Base-by-base conservation (phyloP, 1,140 invertebrate species). In the Battus philenor region DNA sequence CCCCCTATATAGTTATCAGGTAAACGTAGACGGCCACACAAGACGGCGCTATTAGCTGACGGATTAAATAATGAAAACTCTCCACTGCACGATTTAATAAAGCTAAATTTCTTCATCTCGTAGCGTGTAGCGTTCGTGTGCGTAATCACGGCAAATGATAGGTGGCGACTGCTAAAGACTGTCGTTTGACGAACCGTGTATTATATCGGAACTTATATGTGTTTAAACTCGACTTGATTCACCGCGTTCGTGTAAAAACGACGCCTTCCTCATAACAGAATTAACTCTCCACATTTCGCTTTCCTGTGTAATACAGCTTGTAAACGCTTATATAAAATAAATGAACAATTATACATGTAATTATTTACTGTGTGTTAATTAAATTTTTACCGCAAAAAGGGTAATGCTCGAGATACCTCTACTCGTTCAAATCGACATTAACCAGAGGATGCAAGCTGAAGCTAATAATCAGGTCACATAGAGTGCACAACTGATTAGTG, bases 81-180 rank as follows among this genome's bases (percentile, higher is more conserved):
- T 22, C 24, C 11, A 17, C 16, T 15, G 31, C 32, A 27, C 43
- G 48, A 55, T 55, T 55, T 44, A 67, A 56, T 63, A 52, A 58
- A 56, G 64, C 59, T 56, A 61, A 74, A 80, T 80, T 77, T 77
- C 73, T 80, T 80, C 69, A 80, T 77, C 63, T 34, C 6, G 44
- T 41, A 68, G 39, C 60, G 59, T 63, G 39, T 32, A 61, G 44
- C 45, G 52, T 49, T 54, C 17, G 51, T 32, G 41, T 41, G 34
- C 47, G 50, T 60, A 71, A 74, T 71, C 47, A 58, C 41, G 18
- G 54, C 58, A 66, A 68, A 66, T 67, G 57, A 68, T 67, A 65
- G 59, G 50, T 44, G 46, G 45, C 39, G 34, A 38, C 22, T 16
- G 34, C 52, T 65, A 57, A 69, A 57, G 18, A 50, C 36, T 44